A percentile compares a stretch with the other conserved stretches of the same genome.
Conservation (phyloP, 2,113 vertebrate genomes). For the Plecturocebus donacophilus region DNA sequence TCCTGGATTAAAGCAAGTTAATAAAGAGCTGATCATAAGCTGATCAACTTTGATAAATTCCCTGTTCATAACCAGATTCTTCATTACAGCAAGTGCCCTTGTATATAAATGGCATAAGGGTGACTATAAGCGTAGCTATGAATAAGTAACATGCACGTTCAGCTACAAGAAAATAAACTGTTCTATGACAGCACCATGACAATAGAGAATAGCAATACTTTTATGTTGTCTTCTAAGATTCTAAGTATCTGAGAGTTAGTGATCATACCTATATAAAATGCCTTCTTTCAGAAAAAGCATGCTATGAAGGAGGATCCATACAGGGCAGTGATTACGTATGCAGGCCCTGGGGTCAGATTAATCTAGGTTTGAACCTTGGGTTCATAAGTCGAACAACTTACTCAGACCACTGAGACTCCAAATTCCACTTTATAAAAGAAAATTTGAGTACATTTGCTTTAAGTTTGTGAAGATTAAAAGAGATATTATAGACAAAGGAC, state of each 20-base stretch:
- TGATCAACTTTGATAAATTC: background rate
- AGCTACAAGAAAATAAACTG: background rate
- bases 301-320: background rate
- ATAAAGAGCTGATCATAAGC: background rate
- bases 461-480: background rate
- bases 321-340: background rate
- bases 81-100: background rate
- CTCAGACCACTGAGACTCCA: background rate
- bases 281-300: background rate
- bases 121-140: background rate
- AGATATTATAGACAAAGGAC: background rate
- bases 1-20: background rate
- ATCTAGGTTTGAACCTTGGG: background rate
- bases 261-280: background rate
- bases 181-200: background rate
- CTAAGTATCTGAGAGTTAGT: background rate
- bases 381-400: background rate
- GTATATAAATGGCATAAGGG: background rate
- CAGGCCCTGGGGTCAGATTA: background rate
- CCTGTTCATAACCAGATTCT: background rate
- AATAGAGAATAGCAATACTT: background rate
- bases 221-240: background rate
- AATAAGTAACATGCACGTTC: background rate
- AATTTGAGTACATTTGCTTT: background rate
- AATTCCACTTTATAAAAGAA: background rate